Evolutionary conservation across 2,113 vertebrate species (phyloP).

Genomic region (Paramisgurnus dabryanus): DNA sequence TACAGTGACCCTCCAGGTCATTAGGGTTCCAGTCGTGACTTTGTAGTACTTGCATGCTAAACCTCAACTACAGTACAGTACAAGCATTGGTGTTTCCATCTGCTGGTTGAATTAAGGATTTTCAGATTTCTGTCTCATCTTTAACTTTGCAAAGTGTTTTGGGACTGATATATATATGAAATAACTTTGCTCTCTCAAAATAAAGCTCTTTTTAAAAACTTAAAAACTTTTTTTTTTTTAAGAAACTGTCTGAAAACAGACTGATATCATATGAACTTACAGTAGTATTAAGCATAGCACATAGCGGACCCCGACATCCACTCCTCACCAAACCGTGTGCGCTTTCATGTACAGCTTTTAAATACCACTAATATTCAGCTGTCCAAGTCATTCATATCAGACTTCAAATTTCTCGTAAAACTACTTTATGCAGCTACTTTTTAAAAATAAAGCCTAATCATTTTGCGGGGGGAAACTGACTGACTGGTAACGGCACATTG

Average conservation of each 20-base stretch:
- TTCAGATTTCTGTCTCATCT: slow-evolving; percentile 44
- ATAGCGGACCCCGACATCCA: neutral
- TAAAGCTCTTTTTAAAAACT: too few relatives aligned
- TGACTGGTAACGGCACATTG: neutral
- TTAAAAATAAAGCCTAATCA: too few relatives aligned
- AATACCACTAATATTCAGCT: neutral
- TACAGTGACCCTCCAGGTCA: neutral
- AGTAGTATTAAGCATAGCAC: neutral
- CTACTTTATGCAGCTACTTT: too few relatives aligned
- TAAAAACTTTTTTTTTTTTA: too few relatives aligned
- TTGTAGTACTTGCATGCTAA: slow-evolving; percentile 44
- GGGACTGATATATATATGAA: neutral
- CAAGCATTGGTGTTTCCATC: slow-evolving; percentile 73
- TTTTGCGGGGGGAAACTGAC: too few relatives aligned
- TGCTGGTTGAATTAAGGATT: slow-evolving; percentile 66
- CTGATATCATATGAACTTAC: too few relatives aligned
- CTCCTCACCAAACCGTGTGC: neutral
- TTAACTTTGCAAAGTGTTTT: neutral
- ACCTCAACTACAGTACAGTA: slow-evolving; percentile 24
- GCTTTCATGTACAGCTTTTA: neutral
- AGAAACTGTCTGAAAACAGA: too few relatives aligned
- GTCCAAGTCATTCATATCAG: neutral
- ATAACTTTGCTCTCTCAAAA: too few relatives aligned
- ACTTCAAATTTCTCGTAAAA: neutral
- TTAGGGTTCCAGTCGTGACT: neutral